Percentiles rank a stretch among this genome's conserved stretches.
Evolutionary conservation across 1,140 invertebrate genomes (phyloP).

Genomic region (Solen grandis): DNA sequence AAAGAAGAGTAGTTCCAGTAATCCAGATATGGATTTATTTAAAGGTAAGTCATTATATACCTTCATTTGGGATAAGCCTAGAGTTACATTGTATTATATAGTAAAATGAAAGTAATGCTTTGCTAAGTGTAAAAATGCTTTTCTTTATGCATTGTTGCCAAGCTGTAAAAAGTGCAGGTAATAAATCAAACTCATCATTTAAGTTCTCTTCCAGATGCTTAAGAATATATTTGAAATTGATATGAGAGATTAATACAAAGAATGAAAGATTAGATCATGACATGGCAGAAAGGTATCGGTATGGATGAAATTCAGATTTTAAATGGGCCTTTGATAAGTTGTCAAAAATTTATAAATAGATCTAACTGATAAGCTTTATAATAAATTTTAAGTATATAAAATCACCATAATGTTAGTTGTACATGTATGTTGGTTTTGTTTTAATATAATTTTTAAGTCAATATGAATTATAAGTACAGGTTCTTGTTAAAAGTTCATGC

Average conservation of each 20-base stretch:
- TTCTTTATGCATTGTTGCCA: background rate
- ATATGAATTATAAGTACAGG: too few relatives aligned
- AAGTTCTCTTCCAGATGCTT: background rate
- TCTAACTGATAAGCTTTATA: too few relatives aligned
- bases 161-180: background rate
- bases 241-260: too few relatives aligned
- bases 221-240: background rate
- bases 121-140: background rate
- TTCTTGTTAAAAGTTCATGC: background rate
- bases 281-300: too few relatives aligned
- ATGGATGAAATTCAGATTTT: too few relatives aligned
- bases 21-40: slow-evolving; percentile 37
- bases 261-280: too few relatives aligned
- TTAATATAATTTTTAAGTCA: too few relatives aligned
- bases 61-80: background rate
- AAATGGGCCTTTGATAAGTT: too few relatives aligned
- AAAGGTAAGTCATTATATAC: slow-evolving; percentile 25
- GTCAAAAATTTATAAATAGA: too few relatives aligned
- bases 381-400: too few relatives aligned
- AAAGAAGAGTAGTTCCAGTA: slow-evolving; percentile 1
- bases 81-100: background rate
- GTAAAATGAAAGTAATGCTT: background rate
- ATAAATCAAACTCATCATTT: background rate
- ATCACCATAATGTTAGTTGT: too few relatives aligned
- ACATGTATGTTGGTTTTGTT: too few relatives aligned